Percentiles rank a stretch among this genome's conserved stretches.
These are phyloP conservation scores for Centroberyx gerrardi DNA, from an alignment of 2,797 vertebrate genomes.

Conservation along the genomic window DNA sequence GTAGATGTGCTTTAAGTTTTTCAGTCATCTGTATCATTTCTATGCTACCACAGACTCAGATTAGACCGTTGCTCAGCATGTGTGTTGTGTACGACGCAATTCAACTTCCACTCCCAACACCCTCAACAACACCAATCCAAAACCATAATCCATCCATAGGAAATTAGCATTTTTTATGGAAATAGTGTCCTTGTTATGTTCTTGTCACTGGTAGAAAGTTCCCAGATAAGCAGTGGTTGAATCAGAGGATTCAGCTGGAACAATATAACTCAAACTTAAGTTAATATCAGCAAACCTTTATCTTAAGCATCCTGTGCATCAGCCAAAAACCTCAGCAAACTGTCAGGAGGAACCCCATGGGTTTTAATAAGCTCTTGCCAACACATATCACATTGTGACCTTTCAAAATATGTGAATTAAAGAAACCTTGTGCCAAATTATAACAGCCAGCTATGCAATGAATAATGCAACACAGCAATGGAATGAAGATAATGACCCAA, in stretches of 20 bases:
- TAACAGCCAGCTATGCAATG: background rate
- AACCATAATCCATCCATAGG: background rate
- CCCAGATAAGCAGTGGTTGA: conserved; percentile 36
- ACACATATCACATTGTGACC: conserved; percentile 34
- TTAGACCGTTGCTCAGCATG: background rate
- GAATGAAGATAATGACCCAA: background rate
- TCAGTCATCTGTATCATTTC: conserved; percentile 16
- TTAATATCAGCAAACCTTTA: conserved; percentile 37
- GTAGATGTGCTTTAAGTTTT: background rate
- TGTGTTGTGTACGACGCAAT: background rate
- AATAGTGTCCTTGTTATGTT: conserved; percentile 35
- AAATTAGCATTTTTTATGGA: conserved; percentile 15
- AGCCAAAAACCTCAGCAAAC: conserved; percentile 16
- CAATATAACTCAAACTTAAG: conserved; percentile 30
- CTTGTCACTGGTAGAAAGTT: conserved; percentile 7
- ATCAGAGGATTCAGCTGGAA: conserved; percentile 35
- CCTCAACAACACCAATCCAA: conserved; percentile 19
- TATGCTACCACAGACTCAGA: background rate
- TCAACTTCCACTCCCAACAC: conserved; percentile 3
- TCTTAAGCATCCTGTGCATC: conserved; percentile 36
- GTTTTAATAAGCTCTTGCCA: conserved; percentile 1
- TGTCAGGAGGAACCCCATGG: background rate
- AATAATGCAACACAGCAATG: background rate
- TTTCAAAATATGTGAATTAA: conserved; percentile 15
- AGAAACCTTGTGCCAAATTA: background rate